Evolutionary conservation across 2,113 vertebrate genomes (phyloP).

Genomic region (Rhegmatorhina hoffmannsi): DNA sequence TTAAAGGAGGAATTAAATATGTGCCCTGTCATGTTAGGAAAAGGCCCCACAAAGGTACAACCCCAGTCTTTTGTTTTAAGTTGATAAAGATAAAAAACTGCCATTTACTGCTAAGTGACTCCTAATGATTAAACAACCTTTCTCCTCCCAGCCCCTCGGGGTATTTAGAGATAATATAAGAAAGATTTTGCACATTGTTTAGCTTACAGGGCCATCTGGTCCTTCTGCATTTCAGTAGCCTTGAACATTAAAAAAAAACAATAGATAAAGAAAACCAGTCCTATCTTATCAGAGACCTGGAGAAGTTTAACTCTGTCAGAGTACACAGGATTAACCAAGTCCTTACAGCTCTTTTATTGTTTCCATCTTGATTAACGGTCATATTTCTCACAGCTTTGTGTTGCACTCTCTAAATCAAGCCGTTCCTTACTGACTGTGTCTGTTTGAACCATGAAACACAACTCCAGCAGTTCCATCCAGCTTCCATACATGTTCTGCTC

Average conservation of each 20-base stretch:
- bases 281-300: slow-evolving; percentile 2
- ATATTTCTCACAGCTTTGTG: background rate
- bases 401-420: background rate
- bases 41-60: background rate
- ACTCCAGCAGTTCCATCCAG: background rate
- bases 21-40: background rate
- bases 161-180: slow-evolving; percentile 27
- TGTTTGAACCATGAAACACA: background rate
- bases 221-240: slow-evolving; percentile 30
- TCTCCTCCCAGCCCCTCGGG: background rate
- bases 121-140: slow-evolving; percentile 42
- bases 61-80: background rate
- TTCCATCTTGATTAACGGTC: background rate
- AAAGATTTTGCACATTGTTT: slow-evolving; percentile 46
- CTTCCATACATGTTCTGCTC: background rate
- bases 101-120: slow-evolving; percentile 35
- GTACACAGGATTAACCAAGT: background rate
- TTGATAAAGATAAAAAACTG: background rate
- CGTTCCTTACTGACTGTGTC: background rate
- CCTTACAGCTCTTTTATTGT: background rate
- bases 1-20: background rate
- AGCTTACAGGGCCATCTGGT: slow-evolving; percentile 33
- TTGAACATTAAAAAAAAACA: slow-evolving; percentile 1
- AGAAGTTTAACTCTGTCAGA: slow-evolving; percentile 34
- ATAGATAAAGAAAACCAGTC: slow-evolving; percentile 22